Conservation (phyloP, 2,113 vertebrate species). For the Narcine bancroftii region DNA sequence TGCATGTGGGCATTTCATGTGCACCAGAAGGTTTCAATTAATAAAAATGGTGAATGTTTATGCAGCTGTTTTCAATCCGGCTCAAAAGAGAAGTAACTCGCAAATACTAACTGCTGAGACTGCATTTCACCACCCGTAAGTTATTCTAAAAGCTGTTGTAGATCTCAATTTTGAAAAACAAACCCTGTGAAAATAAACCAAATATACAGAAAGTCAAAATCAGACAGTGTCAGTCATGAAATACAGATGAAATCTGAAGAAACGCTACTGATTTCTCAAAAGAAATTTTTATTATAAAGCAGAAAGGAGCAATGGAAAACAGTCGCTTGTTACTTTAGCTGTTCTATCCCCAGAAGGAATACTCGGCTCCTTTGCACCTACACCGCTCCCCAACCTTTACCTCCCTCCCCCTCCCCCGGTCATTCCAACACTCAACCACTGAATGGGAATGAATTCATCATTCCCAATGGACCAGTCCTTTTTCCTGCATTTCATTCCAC, state of each 20-base stretch:
- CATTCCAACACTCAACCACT: neutral
- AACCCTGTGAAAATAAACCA: constrained; percentile 25
- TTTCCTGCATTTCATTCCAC: neutral
- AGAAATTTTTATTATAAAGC: neutral
- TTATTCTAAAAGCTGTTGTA: constrained; percentile 32
- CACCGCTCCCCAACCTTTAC: neutral
- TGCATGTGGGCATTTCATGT: constrained; percentile 17
- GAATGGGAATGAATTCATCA: neutral
- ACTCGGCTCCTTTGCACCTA: neutral
- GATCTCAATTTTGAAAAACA: constrained; percentile 1
- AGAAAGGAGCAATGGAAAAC: neutral
- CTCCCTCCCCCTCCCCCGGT: too few relatives aligned
- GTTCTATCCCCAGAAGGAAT: neutral
- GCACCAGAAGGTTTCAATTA: constrained; percentile 34
- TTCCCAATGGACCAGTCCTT: neutral
- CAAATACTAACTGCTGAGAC: constrained; percentile 29
- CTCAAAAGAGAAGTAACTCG: neutral
- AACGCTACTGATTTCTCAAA: neutral
- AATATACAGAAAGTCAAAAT: neutral
- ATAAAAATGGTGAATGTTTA: constrained; percentile 33
- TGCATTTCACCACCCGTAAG: constrained; percentile 29
- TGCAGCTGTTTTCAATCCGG: constrained; percentile 32
- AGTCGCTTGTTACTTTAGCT: neutral
- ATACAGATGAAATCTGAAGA: constrained; percentile 30
- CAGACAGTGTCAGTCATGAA: constrained; percentile 1